Evolutionary conservation across 2,113 vertebrate genomes (phyloP).

Genomic region (Tragulus kanchil): DNA sequence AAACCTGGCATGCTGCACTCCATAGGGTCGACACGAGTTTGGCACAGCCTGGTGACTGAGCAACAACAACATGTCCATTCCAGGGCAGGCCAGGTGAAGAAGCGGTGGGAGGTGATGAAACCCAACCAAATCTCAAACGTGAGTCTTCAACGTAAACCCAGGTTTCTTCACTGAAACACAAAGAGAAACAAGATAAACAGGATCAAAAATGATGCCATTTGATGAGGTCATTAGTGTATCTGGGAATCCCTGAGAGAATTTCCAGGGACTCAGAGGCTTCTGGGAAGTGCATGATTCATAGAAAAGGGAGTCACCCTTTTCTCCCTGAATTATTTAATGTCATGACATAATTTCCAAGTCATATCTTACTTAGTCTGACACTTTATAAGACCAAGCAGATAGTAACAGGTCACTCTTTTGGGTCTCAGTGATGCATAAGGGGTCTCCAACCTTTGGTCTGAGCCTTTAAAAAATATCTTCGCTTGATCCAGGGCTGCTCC

Average conservation of each 20-base stretch:
- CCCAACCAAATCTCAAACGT: background rate
- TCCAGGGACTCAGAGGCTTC: background rate
- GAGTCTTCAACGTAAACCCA: background rate
- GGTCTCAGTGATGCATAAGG: background rate
- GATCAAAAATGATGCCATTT: background rate
- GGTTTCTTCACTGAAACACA: background rate
- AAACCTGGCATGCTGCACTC: background rate
- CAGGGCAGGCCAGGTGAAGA: background rate
- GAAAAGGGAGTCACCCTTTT: background rate
- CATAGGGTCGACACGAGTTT: too few relatives aligned
- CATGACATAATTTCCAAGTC: background rate
- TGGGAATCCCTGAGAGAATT: background rate
- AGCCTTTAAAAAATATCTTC: background rate
- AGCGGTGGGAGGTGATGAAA: background rate
- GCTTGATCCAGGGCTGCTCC: background rate
- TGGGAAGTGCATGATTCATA: constrained; percentile 7
- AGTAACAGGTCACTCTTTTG: background rate
- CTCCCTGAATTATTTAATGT: background rate
- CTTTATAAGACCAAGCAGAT: constrained; percentile 26
- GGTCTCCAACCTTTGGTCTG: background rate
- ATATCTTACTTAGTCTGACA: background rate
- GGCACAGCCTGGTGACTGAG: too few relatives aligned
- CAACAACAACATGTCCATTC: background rate
- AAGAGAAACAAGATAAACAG: background rate
- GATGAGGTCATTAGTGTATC: background rate